Evolutionary conservation across 2,797 vertebrate species (phyloP).

Genomic region (Labeo calbasu): DNA sequence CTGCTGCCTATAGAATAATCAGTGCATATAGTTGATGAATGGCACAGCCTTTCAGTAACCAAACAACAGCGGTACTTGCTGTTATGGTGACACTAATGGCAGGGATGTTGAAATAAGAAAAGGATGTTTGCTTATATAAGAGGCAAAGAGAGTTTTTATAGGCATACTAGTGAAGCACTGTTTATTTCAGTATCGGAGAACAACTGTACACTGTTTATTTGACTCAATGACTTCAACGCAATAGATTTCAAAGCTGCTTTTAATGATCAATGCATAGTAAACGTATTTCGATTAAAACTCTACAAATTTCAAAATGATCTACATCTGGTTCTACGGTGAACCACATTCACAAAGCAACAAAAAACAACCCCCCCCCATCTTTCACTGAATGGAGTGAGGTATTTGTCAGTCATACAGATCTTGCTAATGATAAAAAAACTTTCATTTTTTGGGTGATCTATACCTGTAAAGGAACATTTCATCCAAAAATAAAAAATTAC

Average conservation of each 20-base stretch:
- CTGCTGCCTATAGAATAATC: constrained; percentile 41
- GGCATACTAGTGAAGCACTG: background rate
- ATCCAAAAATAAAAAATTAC: background rate
- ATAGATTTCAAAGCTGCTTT: constrained; percentile 2
- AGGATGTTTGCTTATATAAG: constrained; percentile 56
- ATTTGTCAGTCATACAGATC: background rate
- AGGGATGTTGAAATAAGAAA: constrained; percentile 24
- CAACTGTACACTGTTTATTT: background rate
- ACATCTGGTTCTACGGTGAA: background rate
- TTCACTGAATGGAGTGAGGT: background rate
- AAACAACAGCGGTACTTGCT: constrained; percentile 26
- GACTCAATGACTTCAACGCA: background rate
- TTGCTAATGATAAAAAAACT: background rate
- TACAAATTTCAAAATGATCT: background rate
- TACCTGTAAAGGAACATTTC: too few relatives aligned
- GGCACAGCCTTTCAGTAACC: constrained; percentile 9
- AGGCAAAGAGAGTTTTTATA: background rate
- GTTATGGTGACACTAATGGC: constrained; percentile 34
- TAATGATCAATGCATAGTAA: background rate
- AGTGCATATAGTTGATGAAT: constrained; percentile 42
- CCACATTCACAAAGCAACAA: background rate
- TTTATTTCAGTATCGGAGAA: background rate
- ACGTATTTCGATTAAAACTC: too few relatives aligned
- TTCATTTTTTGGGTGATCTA: background rate
- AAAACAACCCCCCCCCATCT: background rate